Evolutionary conservation across 2,113 vertebrate genomes (phyloP), one percentile per base, ranked within the genome.

Genomic region (Mesoclemmys tuberculata): DNA sequence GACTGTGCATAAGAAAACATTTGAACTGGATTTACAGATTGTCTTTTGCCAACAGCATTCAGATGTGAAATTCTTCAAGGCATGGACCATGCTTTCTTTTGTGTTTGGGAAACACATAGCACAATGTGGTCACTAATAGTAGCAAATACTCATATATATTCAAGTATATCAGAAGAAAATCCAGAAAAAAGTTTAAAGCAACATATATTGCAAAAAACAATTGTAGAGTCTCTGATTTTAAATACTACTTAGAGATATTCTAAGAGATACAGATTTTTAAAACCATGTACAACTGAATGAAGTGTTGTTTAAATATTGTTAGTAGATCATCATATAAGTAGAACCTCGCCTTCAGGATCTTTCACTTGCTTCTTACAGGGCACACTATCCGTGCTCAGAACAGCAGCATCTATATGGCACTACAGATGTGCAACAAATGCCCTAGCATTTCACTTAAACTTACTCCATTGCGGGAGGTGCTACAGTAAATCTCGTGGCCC

Each of bases 121-220:
- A n/a, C 55, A 51, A 8, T 41, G 51, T 10, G 78, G 75, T 77
- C 82, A 48, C 49, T 84, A 84, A 87, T 1, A 81, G 80, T 29
- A 87, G 87, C 35, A 84, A 81, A 82, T 27, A n/a, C n/a, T n/a
- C n/a, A n/a, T n/a, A 81, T 88, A 93, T 86, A 86, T 85, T 82
- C 51, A 93, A 81, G 79, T 29, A 75, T 31, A 83, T 84, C 48
- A 74, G 46, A 89, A 93, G 49, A 54, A 85, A 92, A 92, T 51
- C 35, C 26, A 61, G 14, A 71, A n/a, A 71, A 38, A 71, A 22
- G n/a, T 71, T 21, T 38, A 71, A n/a, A 71, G 64, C 3, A 71
- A 71, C 18, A 71, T 22, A 38, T 71, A 22, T 38, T 71, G 64
- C 18, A 88, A 77, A 83, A 93, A 92, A 19, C 11, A 80, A 35